Base-by-base conservation (phyloP, 2,113 vertebrate species). In the Anthoscopus minutus region DNA sequence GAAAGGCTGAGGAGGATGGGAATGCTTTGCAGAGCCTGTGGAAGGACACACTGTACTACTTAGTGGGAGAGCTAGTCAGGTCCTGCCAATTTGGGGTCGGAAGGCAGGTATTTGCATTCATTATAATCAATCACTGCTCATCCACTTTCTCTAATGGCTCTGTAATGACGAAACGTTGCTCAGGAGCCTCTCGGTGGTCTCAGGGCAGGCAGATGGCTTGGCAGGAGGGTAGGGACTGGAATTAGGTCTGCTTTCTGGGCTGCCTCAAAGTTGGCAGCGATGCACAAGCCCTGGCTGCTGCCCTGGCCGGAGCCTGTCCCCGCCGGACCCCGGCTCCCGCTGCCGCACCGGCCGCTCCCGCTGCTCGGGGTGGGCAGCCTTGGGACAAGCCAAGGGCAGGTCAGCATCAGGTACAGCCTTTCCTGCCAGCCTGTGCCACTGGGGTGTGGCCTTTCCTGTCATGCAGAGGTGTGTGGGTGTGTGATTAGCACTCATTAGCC, bases 51-150 rank as follows among this genome's bases (percentile, higher is more conserved):
- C 56, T 91, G 67, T 92, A 77, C 91, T 83, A 61, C 58, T 86
- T 80, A 82, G 51, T 54, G 79, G 85, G 72, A 94, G 73, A 95
- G 25, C 56, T 92, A 37, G 69, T 38, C 86, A 89, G 73, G 45
- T 84, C 86, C 84, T 94, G 92, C 86, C 92, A 88, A 11, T 50
- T 27, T 87, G 56, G 61, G 72, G 62, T 95, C 57, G 24, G 80
- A 94, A 96, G 82, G 85, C 54, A 94, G 87, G 83, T 91, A 95
- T 93, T 96, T 82, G 81, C 57, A 79, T 76, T 86, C 71, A 76
- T 72, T 89, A 80, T 92, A 53, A 86, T 94, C 82, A 89, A 62
- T 94, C 89, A 92, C 66, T 93, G 86, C 94, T 94, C 50, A 76
- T 91, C 69, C 87, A 44, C 73, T 89, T 38, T 45, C 81, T 5